Evolutionary conservation across 1,140 invertebrate genomes (phyloP), one percentile per base, ranked within the genome.

Genomic region (Drosophila nigromelanica): DNA sequence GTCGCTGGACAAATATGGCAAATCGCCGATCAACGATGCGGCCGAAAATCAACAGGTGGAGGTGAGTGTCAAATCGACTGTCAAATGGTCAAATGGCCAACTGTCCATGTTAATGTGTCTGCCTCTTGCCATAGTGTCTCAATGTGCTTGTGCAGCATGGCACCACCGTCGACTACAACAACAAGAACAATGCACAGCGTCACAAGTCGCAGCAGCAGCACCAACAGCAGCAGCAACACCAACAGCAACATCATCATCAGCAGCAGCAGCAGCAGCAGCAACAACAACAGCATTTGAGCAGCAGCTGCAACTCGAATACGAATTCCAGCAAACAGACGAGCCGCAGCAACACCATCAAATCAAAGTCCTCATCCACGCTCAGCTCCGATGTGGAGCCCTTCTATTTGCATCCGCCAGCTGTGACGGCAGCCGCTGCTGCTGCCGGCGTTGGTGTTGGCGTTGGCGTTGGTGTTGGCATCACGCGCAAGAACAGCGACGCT

Each of bases 21-120:
- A 97, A 90, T 97, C 96, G 82, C 96, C 97, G 1, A 95, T 98
- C 24, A 97, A 98, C 87, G 96, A 97, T 91, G 97, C 97, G 0
- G 96, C 96, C 18, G 97, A 98, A 87, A 96, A 97, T 82, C 96
- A 97, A 86, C 96, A 98, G 81, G 94, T 96, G 70, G 95, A 97
- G 94, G 97, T 98, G 91, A 93, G 93, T 89, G 18, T n/a, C 3
- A 8, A 33, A 0, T 5, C 27, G 5, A n/a, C n/a, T 35, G 24
- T 1, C 7, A 2, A 27, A 24, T 24, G 5, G 11, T 8, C 6
- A n/a, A 10, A 4, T 2, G 1, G 51, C 56, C 61, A 14, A 37
- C 18, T 30, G 24, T 42, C 15, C 18, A 12, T 37, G 30, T 0
- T n/a, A 8, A 18, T 39, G 3, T 55, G n/a, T 2, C 35, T 58